Percentiles rank a stretch among this genome's conserved stretches.
Conservation (phyloP, 1,140 invertebrate genomes). For the Leptopilina boulardi region DNA sequence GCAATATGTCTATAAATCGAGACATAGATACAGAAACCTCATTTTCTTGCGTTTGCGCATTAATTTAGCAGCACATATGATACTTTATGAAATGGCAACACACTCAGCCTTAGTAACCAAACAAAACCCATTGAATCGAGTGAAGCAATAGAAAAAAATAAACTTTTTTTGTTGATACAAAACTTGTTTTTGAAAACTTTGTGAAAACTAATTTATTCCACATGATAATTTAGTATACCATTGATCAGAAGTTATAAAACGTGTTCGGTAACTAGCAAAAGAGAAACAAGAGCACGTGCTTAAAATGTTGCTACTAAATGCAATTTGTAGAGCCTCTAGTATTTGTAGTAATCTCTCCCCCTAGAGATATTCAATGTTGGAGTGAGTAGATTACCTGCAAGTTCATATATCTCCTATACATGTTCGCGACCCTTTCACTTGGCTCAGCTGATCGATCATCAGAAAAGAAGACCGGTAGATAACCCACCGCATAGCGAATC, state of each 20-base stretch:
- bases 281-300: not conserved
- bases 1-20: not conserved
- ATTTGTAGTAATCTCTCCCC: not conserved
- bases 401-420: not conserved
- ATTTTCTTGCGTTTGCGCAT: constrained; percentile 17
- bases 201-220: too few species aligned
- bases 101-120: not conserved
- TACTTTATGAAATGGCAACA: not conserved
- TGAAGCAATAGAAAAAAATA: not conserved
- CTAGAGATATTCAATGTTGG: not conserved
- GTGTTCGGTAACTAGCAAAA: not conserved
- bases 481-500: not conserved
- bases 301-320: not conserved
- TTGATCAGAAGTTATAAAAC: not conserved
- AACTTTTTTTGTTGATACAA: too few species aligned
- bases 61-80: not conserved
- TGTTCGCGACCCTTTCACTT: constrained; percentile 19
- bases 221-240: not conserved
- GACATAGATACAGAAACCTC: not conserved
- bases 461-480: constrained; percentile 18
- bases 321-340: not conserved
- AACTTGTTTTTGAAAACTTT: too few species aligned
- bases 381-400: constrained; percentile 2
- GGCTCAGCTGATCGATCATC: constrained; percentile 20
- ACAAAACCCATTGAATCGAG: not conserved